Percentiles rank a stretch among this genome's conserved stretches.
Evolutionary conservation across 2,888 invertebrate species (phyloP).

Genomic region (Polylopha cassiicola): DNA sequence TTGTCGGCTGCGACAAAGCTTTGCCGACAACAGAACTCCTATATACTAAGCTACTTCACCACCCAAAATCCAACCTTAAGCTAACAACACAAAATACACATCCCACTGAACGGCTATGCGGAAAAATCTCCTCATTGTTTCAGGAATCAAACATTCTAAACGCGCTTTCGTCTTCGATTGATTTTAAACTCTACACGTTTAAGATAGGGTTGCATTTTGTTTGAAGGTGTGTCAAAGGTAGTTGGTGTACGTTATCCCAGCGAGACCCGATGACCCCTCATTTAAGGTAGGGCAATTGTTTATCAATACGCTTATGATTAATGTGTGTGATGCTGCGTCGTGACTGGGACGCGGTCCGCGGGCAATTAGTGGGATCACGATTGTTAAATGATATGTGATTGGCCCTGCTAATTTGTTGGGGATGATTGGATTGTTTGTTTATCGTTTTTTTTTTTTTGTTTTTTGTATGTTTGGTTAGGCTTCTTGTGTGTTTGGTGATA

Average conservation of each 20-base stretch:
- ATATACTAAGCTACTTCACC: conserved; percentile 29
- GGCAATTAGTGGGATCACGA: conserved; percentile 72
- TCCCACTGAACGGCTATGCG: conserved; percentile 19
- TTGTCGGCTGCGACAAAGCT: conserved; percentile 74
- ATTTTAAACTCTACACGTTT: conserved; percentile 22
- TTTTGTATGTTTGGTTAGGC: neutral
- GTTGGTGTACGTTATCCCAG: conserved; percentile 33
- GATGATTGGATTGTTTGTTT: conserved; percentile 17
- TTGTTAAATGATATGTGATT: conserved; percentile 64
- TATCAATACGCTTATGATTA: conserved; percentile 72
- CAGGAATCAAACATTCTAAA: conserved; percentile 31
- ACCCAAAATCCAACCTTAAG: conserved; percentile 31
- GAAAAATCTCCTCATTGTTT: conserved; percentile 45
- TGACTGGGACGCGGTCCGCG: conserved; percentile 50
- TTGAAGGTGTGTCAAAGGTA: conserved; percentile 27
- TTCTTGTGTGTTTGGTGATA: too few species aligned
- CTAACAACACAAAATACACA: conserved; percentile 26
- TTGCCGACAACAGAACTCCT: conserved; percentile 60
- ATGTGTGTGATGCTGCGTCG: conserved; percentile 60
- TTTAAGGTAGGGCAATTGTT: conserved; percentile 75
- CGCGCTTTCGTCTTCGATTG: conserved; percentile 5
- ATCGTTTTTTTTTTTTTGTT: neutral
- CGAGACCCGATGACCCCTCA: conserved; percentile 63
- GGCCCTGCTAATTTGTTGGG: conserved; percentile 57
- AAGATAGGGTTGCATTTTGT: conserved; percentile 28